These are phyloP conservation scores for Harpagifer antarcticus DNA, from an alignment of 2,797 vertebrate genomes.

Conservation along the genomic window DNA sequence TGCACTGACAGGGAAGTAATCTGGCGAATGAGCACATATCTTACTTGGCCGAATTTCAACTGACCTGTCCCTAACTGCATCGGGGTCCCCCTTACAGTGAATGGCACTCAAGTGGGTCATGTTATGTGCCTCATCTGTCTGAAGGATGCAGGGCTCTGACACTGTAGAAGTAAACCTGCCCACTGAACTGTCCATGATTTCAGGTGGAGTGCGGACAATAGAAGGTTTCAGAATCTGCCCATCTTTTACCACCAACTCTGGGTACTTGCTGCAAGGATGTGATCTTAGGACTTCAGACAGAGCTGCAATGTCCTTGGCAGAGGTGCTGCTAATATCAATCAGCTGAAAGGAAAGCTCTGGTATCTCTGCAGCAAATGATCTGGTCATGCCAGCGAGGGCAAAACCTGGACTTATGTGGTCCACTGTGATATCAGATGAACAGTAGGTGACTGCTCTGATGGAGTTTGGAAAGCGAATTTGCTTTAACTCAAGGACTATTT, in stretches of 20 bases:
- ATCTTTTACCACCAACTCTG: slow-evolving; percentile 86
- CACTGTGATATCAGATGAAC: slow-evolving; percentile 82
- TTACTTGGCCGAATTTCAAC: slow-evolving; percentile 82
- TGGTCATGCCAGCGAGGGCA: slow-evolving; percentile 87
- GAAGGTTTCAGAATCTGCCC: slow-evolving; percentile 77
- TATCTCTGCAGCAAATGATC: slow-evolving; percentile 83
- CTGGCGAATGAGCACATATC: slow-evolving; percentile 87
- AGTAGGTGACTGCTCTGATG: slow-evolving; percentile 86
- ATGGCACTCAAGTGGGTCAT: slow-evolving; percentile 79
- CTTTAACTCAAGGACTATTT: slow-evolving; percentile 84
- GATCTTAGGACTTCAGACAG: slow-evolving; percentile 82
- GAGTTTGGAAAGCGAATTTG: slow-evolving; percentile 66
- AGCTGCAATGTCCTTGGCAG: slow-evolving; percentile 77
- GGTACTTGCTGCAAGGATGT: slow-evolving; percentile 76
- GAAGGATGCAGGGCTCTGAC: slow-evolving; percentile 75
- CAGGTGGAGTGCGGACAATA: slow-evolving; percentile 75
- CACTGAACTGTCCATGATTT: slow-evolving; percentile 33
- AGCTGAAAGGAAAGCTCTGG: slow-evolving; percentile 82
- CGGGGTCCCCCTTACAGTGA: slow-evolving; percentile 16
- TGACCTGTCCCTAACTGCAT: slow-evolving; percentile 49
- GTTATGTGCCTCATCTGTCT: slow-evolving; percentile 81
- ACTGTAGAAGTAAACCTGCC: slow-evolving; percentile 21
- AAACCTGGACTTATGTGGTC: slow-evolving; percentile 87
- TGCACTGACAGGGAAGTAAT: slow-evolving; percentile 86
- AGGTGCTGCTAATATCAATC: slow-evolving; percentile 76